Evolutionary conservation across 1,140 invertebrate species (phyloP), one percentile per base, ranked within the genome.

Genomic region (Asbolus verrucosus): DNA sequence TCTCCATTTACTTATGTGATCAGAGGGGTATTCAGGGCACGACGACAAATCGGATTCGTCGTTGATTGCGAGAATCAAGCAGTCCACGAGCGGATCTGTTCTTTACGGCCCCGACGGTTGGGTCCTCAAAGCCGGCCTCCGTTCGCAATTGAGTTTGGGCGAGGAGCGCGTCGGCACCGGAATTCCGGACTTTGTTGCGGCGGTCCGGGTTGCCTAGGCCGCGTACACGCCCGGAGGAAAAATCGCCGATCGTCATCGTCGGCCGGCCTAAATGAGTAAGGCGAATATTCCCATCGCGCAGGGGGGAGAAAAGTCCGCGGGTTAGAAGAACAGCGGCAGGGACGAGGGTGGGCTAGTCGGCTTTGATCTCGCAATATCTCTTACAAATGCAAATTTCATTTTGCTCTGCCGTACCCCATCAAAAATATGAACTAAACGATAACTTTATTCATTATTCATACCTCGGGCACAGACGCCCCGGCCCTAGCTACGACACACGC

Each of bases 361-460:
- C 79, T 80, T 80, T 80, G 79, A 80, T 81, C 78, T 81, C 77
- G 76, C 76, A 74, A 78, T 80, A 78, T 81, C 79, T 81, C 79
- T 82, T 82, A 80, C 80, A 77, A 77, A 82, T 82, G 81, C 81
- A 82, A 82, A 82, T 82, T 82, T 78, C 78, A 82, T 82, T 82
- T 81, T 74, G 75, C 76, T 75, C 73, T 77, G 73, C 76, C 75
- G 78, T 79, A 77, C 78, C 78, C 77, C 76, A 80, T 81, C 80
- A 80, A 81, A 82, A 81, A 82, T 82, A 81, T 82, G 81, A 82
- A 81, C 81, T 81, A 82, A 82, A 82, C 81, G 80, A 82, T 82
- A 81, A 81, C 79, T 79, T 75, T 81, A 81, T 82, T 81, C 78
- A 82, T 82, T 82, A 82, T 81, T 81, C 80, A 82, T 82, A 79